Conservation (phyloP, 2,888 invertebrate genomes). For the Meliscaeva auricollis region DNA sequence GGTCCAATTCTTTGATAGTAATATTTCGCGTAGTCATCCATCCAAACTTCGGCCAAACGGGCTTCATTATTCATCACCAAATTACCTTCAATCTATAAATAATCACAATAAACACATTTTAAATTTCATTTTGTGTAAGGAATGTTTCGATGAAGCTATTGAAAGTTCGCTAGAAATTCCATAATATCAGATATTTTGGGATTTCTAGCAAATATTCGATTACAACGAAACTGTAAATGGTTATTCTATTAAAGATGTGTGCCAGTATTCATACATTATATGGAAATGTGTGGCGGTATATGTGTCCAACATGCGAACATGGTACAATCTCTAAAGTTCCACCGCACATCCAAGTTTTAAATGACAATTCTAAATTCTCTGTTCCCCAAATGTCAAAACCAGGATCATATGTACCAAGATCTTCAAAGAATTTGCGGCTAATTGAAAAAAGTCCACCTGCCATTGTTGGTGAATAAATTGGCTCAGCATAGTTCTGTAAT, state of each 20-base stretch:
- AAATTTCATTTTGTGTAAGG: too few relatives aligned
- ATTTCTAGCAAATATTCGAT: too few relatives aligned
- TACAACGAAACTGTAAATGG: too few relatives aligned
- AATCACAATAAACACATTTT: too few relatives aligned
- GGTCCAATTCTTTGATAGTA: slow-evolving; percentile 99
- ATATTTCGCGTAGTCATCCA: slow-evolving; percentile 98
- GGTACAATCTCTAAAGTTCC: slow-evolving; percentile 98
- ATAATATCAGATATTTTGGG: too few relatives aligned
- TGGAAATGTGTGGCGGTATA: slow-evolving; percentile 98
- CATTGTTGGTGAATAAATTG: slow-evolving; percentile 98
- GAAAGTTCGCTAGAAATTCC: too few relatives aligned
- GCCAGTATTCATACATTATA: slow-evolving; percentile 90
- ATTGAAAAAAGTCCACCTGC: slow-evolving; percentile 99
- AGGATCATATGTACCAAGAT: slow-evolving; percentile 98
- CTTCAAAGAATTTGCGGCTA: slow-evolving; percentile 96
- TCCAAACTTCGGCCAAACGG: slow-evolving; percentile 97
- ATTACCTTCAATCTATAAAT: too few relatives aligned
- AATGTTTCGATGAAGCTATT: too few relatives aligned
- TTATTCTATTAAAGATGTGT: too few relatives aligned
- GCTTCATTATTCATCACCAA: too few relatives aligned
- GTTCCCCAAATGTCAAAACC: slow-evolving; percentile 99
- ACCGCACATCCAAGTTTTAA: slow-evolving; percentile 99
- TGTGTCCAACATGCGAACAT: slow-evolving; percentile 99
- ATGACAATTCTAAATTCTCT: slow-evolving; percentile 98
- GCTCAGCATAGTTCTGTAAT: slow-evolving; percentile 91